Conservation (phyloP, 92 coral and sea anemone genomes). For the Palythoa grandiflora region DNA sequence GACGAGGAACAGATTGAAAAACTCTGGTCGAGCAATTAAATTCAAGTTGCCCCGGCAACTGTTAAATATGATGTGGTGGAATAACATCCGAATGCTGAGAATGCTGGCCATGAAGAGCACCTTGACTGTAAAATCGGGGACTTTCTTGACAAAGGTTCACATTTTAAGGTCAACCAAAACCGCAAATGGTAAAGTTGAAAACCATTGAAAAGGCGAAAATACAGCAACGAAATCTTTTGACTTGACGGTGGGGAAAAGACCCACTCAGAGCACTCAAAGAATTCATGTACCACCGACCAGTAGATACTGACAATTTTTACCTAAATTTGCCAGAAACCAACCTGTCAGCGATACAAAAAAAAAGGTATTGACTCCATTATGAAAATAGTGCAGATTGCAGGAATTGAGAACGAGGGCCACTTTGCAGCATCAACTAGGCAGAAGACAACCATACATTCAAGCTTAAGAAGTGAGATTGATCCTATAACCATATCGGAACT, state of each 20-base stretch:
- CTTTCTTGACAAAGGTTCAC: constrained; percentile 24
- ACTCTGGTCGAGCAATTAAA: constrained; percentile 51
- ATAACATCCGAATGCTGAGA: constrained; percentile 40
- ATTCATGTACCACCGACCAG: constrained; percentile 8
- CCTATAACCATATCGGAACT: constrained; percentile 27
- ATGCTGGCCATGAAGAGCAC: constrained; percentile 50
- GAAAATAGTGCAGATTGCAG: constrained; percentile 22
- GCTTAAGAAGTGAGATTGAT: constrained; percentile 56
- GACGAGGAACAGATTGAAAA: constrained; percentile 55
- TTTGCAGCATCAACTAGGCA: constrained; percentile 40
- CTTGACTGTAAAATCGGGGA: constrained; percentile 46
- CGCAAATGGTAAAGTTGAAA: constrained; percentile 38
- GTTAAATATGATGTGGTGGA: constrained; percentile 40
- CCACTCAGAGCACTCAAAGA: constrained; percentile 22
- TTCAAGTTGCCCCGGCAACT: constrained; percentile 14
- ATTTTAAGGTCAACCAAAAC: constrained; percentile 47
- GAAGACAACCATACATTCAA: constrained; percentile 57
- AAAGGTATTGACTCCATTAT: constrained; percentile 48
- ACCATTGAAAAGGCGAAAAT: constrained; percentile 16
- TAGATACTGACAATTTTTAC: not conserved
- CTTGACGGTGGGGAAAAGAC: constrained; percentile 40
- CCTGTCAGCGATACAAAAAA: constrained; percentile 46
- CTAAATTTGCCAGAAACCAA: not conserved
- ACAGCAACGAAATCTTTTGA: constrained; percentile 54
- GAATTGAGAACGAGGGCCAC: too few relatives aligned